Percentiles rank a stretch among this genome's conserved stretches.
These are phyloP conservation scores for Ganaspis sp. DNA, from an alignment of 1,140 invertebrate species.

Conservation along the genomic window DNA sequence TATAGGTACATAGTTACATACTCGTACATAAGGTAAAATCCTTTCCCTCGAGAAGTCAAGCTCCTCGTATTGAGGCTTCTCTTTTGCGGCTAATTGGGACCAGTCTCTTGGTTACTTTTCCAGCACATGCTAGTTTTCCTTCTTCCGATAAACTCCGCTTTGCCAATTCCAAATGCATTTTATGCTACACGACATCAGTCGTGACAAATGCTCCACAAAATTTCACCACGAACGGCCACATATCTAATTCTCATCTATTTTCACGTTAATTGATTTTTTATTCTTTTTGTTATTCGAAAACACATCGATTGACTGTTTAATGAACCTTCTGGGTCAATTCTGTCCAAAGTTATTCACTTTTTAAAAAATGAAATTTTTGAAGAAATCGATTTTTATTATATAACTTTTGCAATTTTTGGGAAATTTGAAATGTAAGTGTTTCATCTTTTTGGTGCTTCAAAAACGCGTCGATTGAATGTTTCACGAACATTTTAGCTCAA, in stretches of 20 bases:
- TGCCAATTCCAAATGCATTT: constrained; percentile 17
- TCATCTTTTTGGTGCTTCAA: too few relatives aligned
- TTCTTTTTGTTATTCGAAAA: too few relatives aligned
- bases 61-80: constrained; percentile 47
- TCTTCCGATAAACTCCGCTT: constrained; percentile 22
- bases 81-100: constrained; percentile 59
- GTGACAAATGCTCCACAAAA: constrained; percentile 10
- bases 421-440: too few relatives aligned
- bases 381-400: too few relatives aligned
- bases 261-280: too few relatives aligned
- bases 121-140: constrained; percentile 23
- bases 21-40: constrained; percentile 59
- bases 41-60: constrained; percentile 56
- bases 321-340: too few relatives aligned
- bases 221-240: not conserved
- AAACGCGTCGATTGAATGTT: too few relatives aligned
- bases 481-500: too few relatives aligned
- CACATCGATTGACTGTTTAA: too few relatives aligned
- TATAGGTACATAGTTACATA: constrained; percentile 51
- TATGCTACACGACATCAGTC: constrained; percentile 17
- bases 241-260: too few relatives aligned
- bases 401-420: not conserved
- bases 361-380: too few relatives aligned
- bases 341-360: too few relatives aligned
- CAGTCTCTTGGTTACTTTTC: constrained; percentile 39